Conservation (phyloP, 2,113 vertebrate genomes). For the Rhinolophus ferrumequinum region DNA sequence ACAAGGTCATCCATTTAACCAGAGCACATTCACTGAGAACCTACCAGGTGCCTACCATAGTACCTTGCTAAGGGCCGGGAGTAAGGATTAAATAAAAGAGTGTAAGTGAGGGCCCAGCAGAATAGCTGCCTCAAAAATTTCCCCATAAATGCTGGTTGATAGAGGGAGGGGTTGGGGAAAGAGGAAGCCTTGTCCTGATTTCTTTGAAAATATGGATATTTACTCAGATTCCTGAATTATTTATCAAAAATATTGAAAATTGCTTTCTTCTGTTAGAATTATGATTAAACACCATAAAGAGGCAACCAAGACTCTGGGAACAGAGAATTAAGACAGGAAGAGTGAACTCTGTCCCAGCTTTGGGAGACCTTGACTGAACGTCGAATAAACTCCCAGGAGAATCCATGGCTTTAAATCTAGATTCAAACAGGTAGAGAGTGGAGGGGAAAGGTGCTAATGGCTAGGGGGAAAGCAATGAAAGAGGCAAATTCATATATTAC, state of each 20-base stretch:
- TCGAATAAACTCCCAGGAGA: neutral
- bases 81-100: neutral
- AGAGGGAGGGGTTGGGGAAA: neutral
- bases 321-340: neutral
- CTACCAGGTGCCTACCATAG: neutral
- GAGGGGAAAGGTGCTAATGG: neutral
- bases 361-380: neutral
- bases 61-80: neutral
- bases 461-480: neutral
- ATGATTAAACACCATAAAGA: constrained; percentile 30
- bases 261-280: neutral
- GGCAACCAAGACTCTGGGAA: neutral
- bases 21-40: neutral
- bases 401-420: neutral
- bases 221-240: constrained; percentile 35
- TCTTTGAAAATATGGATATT: constrained; percentile 43
- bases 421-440: neutral
- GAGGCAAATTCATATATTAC: neutral
- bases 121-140: neutral
- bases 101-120: neutral
- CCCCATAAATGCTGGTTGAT: neutral
- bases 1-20: neutral
- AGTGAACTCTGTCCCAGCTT: neutral
- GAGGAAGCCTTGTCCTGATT: neutral
- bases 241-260: constrained; percentile 17